Base-by-base conservation (phyloP, 2,888 invertebrate species). In the Apeira syringaria region DNA sequence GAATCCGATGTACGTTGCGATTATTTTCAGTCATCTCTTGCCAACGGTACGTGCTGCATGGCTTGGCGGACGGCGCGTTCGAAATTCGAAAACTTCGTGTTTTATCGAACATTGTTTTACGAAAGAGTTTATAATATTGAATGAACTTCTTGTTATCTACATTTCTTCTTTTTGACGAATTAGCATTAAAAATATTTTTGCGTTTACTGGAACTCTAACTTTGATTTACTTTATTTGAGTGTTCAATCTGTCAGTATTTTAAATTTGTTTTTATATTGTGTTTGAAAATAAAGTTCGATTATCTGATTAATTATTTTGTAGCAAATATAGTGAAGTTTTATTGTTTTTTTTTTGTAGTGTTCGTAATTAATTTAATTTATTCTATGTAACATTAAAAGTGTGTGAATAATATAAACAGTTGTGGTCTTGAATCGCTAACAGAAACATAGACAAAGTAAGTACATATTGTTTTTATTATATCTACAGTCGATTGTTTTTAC, bases 41-140 rank as follows among this genome's bases (percentile, higher is more conserved):
- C 45, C 31, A 39, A 36, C 42, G 38, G 50, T 26, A 25, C 34
- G 20, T 24, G 29, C 35, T 33, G 29, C 41, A 45, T 46, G 45
- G 34, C 29, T 36, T 8, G 24, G 9, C 18, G 8, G 11, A 28
- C 25, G 20, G 30, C 28, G 18, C 37, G 29, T 22, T 8, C 27
- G 7, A 3, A 8, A 8, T 1, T 5, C 28, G 25, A 25, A 42
- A 49, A 50, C 46, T 50, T 34, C 29, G 29, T 13, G 22, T 5
- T 13, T 9, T 4, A 1, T 5, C 18, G 13, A 24, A n/a, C 24
- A 9, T 24, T 3, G n/a, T n/a, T n/a, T n/a, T n/a, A n/a, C n/a
- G n/a, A 24, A 24, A 20, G 7, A 20, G 20, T 20, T 20, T 20
- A 2, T 15, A 15, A 15, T n/a, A n/a, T n/a, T n/a, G n/a, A n/a